These are phyloP conservation scores for Eriosoma lanigerum DNA, from an alignment of 1,140 invertebrate species.

Conservation along the genomic window DNA sequence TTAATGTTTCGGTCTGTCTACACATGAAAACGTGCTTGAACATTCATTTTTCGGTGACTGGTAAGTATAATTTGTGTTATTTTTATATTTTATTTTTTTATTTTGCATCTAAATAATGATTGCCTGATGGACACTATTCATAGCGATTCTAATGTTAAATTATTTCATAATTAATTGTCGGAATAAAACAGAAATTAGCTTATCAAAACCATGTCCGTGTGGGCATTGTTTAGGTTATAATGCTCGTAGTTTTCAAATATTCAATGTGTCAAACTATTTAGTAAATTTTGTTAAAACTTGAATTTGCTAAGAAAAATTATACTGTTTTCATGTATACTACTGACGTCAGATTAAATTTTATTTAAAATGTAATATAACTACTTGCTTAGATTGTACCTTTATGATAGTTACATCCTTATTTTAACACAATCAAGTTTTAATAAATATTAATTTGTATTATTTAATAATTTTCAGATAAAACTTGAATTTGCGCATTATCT, in stretches of 20 bases:
- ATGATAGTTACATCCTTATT: too few species aligned
- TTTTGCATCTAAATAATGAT: background rate
- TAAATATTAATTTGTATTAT: background rate
- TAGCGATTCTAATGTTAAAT: background rate
- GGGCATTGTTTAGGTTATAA: constrained; percentile 15
- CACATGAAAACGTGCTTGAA: constrained; percentile 49
- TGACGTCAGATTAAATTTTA: background rate
- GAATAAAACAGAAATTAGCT: background rate
- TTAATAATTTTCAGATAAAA: constrained; percentile 31
- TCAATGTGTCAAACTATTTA: background rate
- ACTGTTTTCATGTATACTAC: background rate
- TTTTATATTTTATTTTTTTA: too few species aligned
- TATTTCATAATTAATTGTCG: too few species aligned
- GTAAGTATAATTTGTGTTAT: constrained; percentile 31
- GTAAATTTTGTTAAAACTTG: too few species aligned
- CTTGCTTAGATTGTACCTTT: too few species aligned
- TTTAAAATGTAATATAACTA: too few species aligned
- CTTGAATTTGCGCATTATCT: background rate
- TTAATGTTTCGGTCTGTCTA: constrained; percentile 42
- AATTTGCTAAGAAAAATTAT: too few species aligned
- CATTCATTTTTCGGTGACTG: background rate
- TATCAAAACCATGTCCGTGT: constrained; percentile 18
- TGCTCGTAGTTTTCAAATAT: constrained; percentile 8
- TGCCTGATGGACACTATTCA: background rate
- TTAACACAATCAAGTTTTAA: too few species aligned